Evolutionary conservation across 2,797 vertebrate species (phyloP).

Genomic region (Lagocephalus sceleratus): DNA sequence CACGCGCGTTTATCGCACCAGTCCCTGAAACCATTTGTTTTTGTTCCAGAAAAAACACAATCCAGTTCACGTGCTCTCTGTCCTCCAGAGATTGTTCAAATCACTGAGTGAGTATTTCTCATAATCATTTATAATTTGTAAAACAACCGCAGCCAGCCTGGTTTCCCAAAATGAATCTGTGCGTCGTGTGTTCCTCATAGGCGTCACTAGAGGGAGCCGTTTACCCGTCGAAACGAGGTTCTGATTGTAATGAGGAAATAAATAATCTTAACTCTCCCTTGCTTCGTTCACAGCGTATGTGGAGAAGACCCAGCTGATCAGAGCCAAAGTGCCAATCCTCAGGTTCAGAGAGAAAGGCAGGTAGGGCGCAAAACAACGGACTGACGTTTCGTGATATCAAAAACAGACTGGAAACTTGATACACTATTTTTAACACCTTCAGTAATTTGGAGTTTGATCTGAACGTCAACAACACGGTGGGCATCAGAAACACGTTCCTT

Average conservation of each 20-base stretch:
- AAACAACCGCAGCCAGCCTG: neutral
- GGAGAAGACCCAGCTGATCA: constrained; percentile 87
- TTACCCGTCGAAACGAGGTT: constrained; percentile 12
- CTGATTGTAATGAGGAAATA: constrained; percentile 18
- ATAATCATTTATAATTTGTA: neutral
- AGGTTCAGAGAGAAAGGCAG: constrained; percentile 94
- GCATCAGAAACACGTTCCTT: constrained; percentile 98
- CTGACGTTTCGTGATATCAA: too few relatives aligned
- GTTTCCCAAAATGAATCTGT: neutral
- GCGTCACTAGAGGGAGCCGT: constrained; percentile 55
- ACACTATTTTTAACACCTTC: neutral
- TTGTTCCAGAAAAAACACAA: constrained; percentile 81
- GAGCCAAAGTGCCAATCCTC: constrained; percentile 97
- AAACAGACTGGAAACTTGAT: too few relatives aligned
- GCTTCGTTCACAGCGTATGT: constrained; percentile 75
- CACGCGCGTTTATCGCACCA: neutral
- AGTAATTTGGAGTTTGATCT: constrained; percentile 96
- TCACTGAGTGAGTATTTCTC: constrained; percentile 85
- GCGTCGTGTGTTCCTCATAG: constrained; percentile 1
- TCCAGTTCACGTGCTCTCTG: constrained; percentile 83
- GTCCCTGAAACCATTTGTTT: constrained; percentile 4
- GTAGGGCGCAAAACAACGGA: constrained; percentile 66
- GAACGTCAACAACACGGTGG: constrained; percentile 95
- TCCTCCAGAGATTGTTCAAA: constrained; percentile 84
- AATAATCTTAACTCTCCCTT: constrained; percentile 10